These are phyloP conservation scores for Acanthoscelides obtectus DNA, from an alignment of 2,888 invertebrate species.

Conservation along the genomic window DNA sequence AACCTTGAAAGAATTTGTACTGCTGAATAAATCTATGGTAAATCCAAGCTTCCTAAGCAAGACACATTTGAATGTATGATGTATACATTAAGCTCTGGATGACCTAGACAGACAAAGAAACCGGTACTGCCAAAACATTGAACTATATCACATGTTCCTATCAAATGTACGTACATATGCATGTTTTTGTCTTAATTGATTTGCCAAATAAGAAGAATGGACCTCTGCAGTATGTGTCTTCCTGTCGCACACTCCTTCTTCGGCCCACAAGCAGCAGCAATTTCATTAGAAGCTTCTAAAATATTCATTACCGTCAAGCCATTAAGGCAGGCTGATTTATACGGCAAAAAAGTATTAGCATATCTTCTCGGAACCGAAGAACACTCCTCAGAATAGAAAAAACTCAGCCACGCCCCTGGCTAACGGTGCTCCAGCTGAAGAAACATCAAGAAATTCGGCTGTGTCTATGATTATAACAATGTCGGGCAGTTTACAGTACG, in stretches of 20 bases:
- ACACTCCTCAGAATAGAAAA: not conserved
- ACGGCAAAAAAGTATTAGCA: not conserved
- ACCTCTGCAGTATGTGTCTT: no score
- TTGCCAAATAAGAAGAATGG: no score
- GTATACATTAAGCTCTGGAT: no score
- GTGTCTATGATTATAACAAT: not conserved
- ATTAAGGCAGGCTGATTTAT: not conserved
- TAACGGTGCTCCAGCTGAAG: not conserved
- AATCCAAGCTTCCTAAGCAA: no score
- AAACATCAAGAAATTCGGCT: not conserved
- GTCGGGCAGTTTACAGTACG: not conserved
- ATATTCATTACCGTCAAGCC: not conserved
- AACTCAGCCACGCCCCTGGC: not conserved
- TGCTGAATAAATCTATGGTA: no score
- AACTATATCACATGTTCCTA: no score
- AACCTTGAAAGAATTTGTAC: no score
- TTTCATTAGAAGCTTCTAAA: not conserved
- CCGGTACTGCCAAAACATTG: no score
- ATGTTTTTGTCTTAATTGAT: no score
- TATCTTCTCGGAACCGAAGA: not conserved
- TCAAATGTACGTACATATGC: no score
- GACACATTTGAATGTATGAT: no score
- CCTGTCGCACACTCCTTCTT: not conserved
- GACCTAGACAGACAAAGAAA: no score
- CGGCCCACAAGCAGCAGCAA: not conserved